Evolutionary conservation across 2,888 invertebrate genomes (phyloP).

Genomic region (Calameuta pallipes): DNA sequence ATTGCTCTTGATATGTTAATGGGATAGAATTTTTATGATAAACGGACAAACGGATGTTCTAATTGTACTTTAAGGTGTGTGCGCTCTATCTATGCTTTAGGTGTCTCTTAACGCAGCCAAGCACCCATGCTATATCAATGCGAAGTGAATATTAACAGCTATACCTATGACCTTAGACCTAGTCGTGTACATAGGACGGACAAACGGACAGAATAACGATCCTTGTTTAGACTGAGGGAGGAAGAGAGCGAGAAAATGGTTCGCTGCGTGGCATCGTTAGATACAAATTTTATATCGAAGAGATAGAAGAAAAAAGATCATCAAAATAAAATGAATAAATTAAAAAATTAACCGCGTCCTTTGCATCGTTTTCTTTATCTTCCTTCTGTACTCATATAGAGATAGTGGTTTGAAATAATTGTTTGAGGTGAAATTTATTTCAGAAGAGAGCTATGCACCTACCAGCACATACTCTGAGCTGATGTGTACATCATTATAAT

Average conservation of each 20-base stretch:
- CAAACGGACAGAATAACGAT: slow-evolving; percentile 45
- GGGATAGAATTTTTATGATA: not conserved
- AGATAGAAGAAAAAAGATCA: slow-evolving; percentile 57
- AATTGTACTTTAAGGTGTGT: not conserved
- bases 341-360: slow-evolving; percentile 50
- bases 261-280: slow-evolving; percentile 63
- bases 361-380: not conserved
- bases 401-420: not conserved
- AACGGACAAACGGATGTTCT: not conserved
- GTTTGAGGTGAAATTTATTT: not conserved
- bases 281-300: slow-evolving; percentile 66
- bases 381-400: not conserved
- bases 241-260: slow-evolving; percentile 47
- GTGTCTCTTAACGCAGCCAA: not conserved
- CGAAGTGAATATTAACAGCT: not conserved
- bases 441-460: too few relatives aligned
- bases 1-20: not conserved
- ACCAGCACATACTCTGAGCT: not conserved
- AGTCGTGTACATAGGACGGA: slow-evolving; percentile 61
- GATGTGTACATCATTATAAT: not conserved
- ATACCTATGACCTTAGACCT: slow-evolving; percentile 62
- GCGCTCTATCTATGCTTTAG: not conserved
- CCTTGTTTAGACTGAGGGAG: slow-evolving; percentile 32
- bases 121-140: not conserved
- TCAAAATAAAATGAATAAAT: slow-evolving; percentile 60